These are phyloP conservation scores for Invenusta paracnida DNA, from an alignment of 2,888 invertebrate genomes.

Conservation along the genomic window DNA sequence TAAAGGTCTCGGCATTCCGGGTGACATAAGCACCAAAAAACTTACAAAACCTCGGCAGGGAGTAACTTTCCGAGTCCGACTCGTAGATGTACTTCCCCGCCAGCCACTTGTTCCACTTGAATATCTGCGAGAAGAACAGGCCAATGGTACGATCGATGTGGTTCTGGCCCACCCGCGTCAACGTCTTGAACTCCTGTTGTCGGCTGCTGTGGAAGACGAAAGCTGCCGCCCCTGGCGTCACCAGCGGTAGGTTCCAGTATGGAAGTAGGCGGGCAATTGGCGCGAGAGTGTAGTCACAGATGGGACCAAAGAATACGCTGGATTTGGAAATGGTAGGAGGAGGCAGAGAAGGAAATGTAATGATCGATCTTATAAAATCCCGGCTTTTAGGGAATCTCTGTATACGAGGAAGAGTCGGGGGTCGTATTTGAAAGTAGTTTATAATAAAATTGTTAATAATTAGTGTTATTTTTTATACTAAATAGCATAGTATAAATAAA, in stretches of 20 bases:
- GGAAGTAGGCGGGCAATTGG: conserved; percentile 27
- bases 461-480: no score
- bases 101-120: conserved; percentile 20
- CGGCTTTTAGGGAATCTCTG: no score
- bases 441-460: no score
- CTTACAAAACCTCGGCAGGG: conserved; percentile 28
- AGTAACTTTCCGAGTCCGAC: not conserved
- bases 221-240: not conserved
- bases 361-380: no score
- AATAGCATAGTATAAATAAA: no score
- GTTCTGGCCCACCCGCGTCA: conserved; percentile 9
- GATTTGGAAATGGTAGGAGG: no score
- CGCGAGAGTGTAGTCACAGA: conserved; percentile 30
- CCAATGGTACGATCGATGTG: conserved; percentile 21
- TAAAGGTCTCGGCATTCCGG: not conserved
- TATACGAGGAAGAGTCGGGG: no score
- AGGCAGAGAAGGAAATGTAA: no score
- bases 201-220: not conserved
- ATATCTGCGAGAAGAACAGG: not conserved
- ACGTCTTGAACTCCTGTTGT: not conserved
- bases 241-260: conserved; percentile 15
- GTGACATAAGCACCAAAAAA: conserved; percentile 14
- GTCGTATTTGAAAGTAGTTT: no score
- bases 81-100: not conserved
- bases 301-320: conserved; percentile 28